A percentile compares a stretch with the other conserved stretches of the same genome.
Conservation (phyloP, 2,113 vertebrate genomes). For the Neogale vison region DNA sequence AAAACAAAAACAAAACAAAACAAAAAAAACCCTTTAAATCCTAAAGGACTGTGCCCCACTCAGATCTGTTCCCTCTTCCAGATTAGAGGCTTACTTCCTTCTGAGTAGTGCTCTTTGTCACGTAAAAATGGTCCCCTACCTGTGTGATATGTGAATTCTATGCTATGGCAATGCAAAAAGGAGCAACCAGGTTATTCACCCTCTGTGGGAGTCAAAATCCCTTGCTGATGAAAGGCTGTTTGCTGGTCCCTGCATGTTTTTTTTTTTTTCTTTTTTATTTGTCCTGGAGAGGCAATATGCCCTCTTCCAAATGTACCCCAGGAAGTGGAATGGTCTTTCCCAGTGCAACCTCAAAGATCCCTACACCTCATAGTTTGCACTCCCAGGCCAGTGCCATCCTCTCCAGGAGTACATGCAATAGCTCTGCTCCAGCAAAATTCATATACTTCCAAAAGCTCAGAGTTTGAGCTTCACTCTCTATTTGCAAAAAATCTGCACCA, state of each 20-base stretch:
- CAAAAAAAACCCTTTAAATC: too few relatives aligned
- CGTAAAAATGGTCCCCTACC: too few relatives aligned
- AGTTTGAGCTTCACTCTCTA: background rate
- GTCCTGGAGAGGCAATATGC: too few relatives aligned
- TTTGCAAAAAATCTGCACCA: background rate
- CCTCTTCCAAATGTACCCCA: background rate
- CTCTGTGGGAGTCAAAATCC: background rate
- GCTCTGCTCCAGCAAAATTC: background rate
- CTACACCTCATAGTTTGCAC: background rate
- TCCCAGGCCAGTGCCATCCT: background rate
- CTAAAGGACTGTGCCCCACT: too few relatives aligned
- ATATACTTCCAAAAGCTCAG: background rate
- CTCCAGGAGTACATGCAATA: background rate
- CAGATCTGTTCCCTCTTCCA: too few relatives aligned
- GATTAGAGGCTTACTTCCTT: too few relatives aligned
- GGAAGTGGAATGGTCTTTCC: background rate
- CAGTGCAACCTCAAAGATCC: background rate
- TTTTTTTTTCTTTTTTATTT: background rate
- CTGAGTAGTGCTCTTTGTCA: too few relatives aligned
- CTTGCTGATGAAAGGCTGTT: background rate
- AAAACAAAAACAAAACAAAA: too few relatives aligned
- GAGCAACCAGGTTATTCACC: too few relatives aligned
- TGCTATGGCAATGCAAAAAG: too few relatives aligned
- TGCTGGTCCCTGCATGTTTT: background rate
- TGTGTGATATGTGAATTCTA: too few relatives aligned